Evolutionary conservation across 1,140 invertebrate genomes (phyloP).

Genomic region (Ceratina japonica): DNA sequence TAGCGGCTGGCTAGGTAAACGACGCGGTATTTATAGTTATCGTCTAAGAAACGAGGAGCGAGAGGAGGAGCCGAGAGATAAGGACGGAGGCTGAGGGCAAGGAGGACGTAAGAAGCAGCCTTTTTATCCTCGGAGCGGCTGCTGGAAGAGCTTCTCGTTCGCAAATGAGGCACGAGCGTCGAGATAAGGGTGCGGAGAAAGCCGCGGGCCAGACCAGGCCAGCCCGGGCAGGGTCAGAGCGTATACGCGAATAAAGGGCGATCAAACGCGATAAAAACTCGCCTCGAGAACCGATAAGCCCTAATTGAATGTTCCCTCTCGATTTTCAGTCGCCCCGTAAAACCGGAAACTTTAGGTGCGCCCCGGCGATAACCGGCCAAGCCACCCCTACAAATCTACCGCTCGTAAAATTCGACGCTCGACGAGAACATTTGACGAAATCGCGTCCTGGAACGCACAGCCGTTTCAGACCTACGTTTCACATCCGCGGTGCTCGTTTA

Average conservation of each 20-base stretch:
- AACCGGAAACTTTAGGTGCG: conserved; percentile 10
- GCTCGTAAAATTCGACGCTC: too few relatives aligned
- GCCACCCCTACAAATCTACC: neutral
- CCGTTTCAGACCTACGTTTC: too few relatives aligned
- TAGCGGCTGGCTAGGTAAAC: neutral
- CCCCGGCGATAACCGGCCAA: neutral
- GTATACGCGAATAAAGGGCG: conserved; percentile 58
- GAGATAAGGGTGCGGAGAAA: conserved; percentile 55
- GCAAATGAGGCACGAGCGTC: conserved; percentile 62
- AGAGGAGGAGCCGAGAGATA: neutral
- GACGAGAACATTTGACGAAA: too few relatives aligned
- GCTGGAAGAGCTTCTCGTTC: conserved; percentile 45
- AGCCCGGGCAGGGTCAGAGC: conserved; percentile 12
- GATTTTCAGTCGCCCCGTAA: conserved; percentile 27
- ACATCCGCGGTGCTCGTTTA: too few relatives aligned
- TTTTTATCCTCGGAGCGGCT: conserved; percentile 33
- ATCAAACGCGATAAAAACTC: conserved; percentile 64
- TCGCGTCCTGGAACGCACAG: too few relatives aligned
- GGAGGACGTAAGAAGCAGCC: conserved; percentile 37
- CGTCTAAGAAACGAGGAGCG: neutral
- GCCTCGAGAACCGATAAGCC: conserved; percentile 58
- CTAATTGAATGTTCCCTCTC: conserved; percentile 61
- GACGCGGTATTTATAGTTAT: conserved; percentile 18
- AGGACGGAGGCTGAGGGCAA: conserved; percentile 2
- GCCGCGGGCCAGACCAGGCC: conserved; percentile 38